A percentile compares a stretch with the other conserved stretches of the same genome.
These are phyloP conservation scores for Hirudo medicinalis DNA, from an alignment of 1,140 invertebrate genomes.

Conservation along the genomic window DNA sequence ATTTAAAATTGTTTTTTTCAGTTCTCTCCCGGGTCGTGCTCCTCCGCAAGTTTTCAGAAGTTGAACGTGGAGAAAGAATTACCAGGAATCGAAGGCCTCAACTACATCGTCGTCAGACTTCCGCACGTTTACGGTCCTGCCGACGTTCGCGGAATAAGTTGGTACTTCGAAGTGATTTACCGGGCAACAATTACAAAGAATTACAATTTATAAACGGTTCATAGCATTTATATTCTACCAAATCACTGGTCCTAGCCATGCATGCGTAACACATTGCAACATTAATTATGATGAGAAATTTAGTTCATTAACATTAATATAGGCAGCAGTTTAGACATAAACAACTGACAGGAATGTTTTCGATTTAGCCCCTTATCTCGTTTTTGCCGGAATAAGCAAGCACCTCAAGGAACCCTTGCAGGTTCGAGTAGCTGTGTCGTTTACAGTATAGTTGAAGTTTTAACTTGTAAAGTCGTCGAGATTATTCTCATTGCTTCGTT, in stretches of 20 bases:
- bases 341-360: too few species aligned
- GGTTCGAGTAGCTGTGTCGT: constrained; percentile 26
- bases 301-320: too few species aligned
- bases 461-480: neutral
- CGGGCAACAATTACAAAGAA: too few species aligned
- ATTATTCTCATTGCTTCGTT: neutral
- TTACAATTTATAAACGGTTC: too few species aligned
- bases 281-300: too few species aligned
- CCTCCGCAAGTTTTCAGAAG: neutral
- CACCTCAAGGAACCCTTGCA: constrained; percentile 78
- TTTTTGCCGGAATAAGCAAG: constrained; percentile 74
- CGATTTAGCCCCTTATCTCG: constrained; percentile 58
- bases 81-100: constrained; percentile 41
- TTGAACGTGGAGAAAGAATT: constrained; percentile 5
- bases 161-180: constrained; percentile 40
- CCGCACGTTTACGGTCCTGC: constrained; percentile 72
- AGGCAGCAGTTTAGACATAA: too few species aligned
- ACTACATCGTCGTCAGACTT: constrained; percentile 65
- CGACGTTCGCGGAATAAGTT: constrained; percentile 67
- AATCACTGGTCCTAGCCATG: too few species aligned
- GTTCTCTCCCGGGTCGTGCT: neutral
- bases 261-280: too few species aligned
- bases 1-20: too few species aligned
- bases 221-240: too few species aligned
- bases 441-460: too few species aligned